Base-by-base conservation (phyloP, 2,113 vertebrate species). In the Rhodinocichla rosea region DNA sequence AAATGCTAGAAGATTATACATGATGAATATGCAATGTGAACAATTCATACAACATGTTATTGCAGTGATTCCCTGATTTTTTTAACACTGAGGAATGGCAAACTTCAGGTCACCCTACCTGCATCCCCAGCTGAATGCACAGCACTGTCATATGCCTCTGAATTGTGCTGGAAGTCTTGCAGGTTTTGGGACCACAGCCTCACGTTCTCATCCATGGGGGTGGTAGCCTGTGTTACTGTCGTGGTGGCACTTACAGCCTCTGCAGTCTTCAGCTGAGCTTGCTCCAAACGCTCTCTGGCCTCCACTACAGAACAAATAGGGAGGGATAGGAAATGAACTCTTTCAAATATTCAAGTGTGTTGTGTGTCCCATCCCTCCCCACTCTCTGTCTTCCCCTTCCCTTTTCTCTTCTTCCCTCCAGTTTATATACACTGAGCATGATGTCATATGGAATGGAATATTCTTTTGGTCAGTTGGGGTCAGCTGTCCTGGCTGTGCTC, bases 111-210 rank as follows among this genome's bases (percentile, higher is more conserved):
- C n/a, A 45, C 16, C 13, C 2, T 96, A 99, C 99, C 99, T 98
- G 99, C 98, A 89, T 99, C 98, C 18, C 97, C 98, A 23, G 99
- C 99, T 42, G 99, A 99, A 81, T 96, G 62, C 70, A 99, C 97
- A 16, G 98, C 98, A 18, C 95, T 98, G 55, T 99, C 96, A 2
- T 98, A 99, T 15, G 98, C 98, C 9, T 70, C 92, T 37, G 98
- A 98, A 59, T 98, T 98, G 57, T 99, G 98, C 35, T 98, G 97
- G 12, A 99, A 98, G 62, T 98, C 98, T n/a, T 95, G 98, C 92
- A 99, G 97, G 80, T 98, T 99, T 90, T 95, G 97, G 42, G 98
- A 98, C 99, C 99, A 99, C 91, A 96, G 44, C 90, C 98, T 97
- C 76, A 99, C 96, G 8, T 98, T 98, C 77, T 86, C 94, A 59